A percentile compares a stretch with the other conserved stretches of the same genome.
Evolutionary conservation across 2,888 invertebrate species (phyloP).

Genomic region (Eupithecia vulgata): DNA sequence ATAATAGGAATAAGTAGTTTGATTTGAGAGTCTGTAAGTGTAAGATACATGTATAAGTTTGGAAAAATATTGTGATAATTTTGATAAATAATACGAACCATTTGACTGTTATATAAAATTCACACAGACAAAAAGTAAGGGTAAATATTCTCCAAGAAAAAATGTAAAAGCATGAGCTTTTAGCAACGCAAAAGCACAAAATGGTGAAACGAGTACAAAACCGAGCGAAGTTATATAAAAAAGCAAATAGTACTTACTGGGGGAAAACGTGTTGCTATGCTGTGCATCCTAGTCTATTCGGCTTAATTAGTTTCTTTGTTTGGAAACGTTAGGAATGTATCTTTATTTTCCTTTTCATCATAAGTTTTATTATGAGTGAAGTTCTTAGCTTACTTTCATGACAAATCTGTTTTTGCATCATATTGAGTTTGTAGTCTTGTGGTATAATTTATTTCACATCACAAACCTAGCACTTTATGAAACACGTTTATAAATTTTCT

Average conservation of each 20-base stretch:
- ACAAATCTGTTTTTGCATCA: background rate
- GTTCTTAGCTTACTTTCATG: background rate
- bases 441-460: background rate
- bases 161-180: slow-evolving; percentile 8
- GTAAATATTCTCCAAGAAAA: background rate
- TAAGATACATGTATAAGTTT: background rate
- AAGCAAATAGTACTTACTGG: slow-evolving; percentile 2
- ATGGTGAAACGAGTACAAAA: slow-evolving; percentile 7
- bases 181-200: slow-evolving; percentile 5
- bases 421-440: background rate
- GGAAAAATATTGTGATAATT: background rate
- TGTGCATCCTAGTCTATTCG: slow-evolving; percentile 10
- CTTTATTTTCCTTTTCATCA: background rate
- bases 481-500: background rate
- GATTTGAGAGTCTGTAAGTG: background rate
- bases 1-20: background rate
- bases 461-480: background rate
- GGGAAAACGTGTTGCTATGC: slow-evolving; percentile 12
- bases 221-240: slow-evolving; percentile 8
- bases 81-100: background rate
- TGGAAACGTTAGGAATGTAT: background rate
- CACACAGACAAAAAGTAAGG: background rate
- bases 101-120: background rate
- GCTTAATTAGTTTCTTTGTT: slow-evolving; percentile 18
- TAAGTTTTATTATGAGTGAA: background rate